These are phyloP conservation scores for Tetheella fluctuosa DNA, from an alignment of 2,888 invertebrate genomes.

Conservation along the genomic window DNA sequence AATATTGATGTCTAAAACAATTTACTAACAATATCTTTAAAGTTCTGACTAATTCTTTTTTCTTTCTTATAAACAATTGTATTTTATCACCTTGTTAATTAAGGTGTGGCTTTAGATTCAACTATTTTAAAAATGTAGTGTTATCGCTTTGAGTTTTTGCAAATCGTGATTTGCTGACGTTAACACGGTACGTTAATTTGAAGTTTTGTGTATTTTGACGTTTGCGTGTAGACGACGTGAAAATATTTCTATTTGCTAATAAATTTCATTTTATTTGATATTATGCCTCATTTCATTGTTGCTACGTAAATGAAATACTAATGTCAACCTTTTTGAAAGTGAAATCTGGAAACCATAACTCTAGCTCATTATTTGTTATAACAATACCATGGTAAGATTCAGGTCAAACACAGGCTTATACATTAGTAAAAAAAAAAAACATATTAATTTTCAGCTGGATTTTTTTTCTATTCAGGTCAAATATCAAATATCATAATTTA, in stretches of 20 bases:
- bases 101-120: not conserved
- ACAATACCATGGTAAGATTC: too few relatives aligned
- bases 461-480: too few relatives aligned
- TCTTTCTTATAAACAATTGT: too few relatives aligned
- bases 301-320: not conserved
- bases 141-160: slow-evolving; percentile 7
- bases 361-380: not conserved
- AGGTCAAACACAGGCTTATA: too few relatives aligned
- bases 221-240: not conserved
- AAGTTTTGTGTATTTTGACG: too few relatives aligned
- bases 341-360: not conserved
- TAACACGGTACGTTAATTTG: slow-evolving; percentile 2
- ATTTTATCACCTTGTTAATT: not conserved
- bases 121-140: not conserved
- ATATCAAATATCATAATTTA: too few relatives aligned
- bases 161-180: slow-evolving; percentile 9
- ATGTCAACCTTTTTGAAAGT: not conserved
- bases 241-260: slow-evolving; percentile 14
- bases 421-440: too few relatives aligned
- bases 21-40: too few relatives aligned
- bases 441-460: not conserved
- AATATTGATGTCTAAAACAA: too few relatives aligned
- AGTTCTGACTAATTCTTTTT: too few relatives aligned
- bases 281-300: not conserved
- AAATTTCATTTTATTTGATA: not conserved